Evolutionary conservation across 2,113 vertebrate genomes (phyloP), one percentile per base, ranked within the genome.

Genomic region (Solenodon paradoxus): DNA sequence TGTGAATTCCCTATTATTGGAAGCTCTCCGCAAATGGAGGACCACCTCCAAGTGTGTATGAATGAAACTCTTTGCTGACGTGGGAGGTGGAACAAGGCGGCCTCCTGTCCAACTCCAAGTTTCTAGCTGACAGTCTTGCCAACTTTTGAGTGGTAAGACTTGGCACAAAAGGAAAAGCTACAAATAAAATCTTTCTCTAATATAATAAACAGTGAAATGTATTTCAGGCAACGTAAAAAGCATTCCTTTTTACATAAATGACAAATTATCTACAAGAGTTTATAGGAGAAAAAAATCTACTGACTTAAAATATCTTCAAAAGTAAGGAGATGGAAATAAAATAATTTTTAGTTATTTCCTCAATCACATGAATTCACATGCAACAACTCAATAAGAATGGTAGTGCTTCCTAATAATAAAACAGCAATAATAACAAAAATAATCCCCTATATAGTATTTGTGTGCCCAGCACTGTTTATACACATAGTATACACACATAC

Each of bases 281-380:
- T 88, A 51, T 4, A 88, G 40, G 45, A 3, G 35, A 47, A 79
- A 75, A 79, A 51, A 82, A 74, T 66, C n/a, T n/a, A n/a, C n/a
- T n/a, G n/a, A n/a, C n/a, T n/a, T n/a, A n/a, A 68, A 81, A 75
- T 35, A 85, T 40, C 82, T 92, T 88, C 57, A 75, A 92, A 94
- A 85, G 28, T 49, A 59, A 75, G 61, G 24, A 71, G 40, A 55
- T 3, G 26, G 66, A 89, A 96, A 89, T 32, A 69, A 80, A 64
- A 80, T 3, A 83, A 88, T 71, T 78, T 80, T 87, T 68, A 66
- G n/a, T 86, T 57, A 35, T 75, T 71, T 94, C 22, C 59, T 94
- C 22, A 64, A 16, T 78, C 6, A 61, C 5, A 66, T 19, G 61
- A 78, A 87, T 72, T 86, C 51, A 55, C 1, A 69, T 79, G 88